Percentiles rank a stretch among this genome's conserved stretches.
Evolutionary conservation across 2,888 invertebrate species (phyloP).

Genomic region (Volucella inflata): DNA sequence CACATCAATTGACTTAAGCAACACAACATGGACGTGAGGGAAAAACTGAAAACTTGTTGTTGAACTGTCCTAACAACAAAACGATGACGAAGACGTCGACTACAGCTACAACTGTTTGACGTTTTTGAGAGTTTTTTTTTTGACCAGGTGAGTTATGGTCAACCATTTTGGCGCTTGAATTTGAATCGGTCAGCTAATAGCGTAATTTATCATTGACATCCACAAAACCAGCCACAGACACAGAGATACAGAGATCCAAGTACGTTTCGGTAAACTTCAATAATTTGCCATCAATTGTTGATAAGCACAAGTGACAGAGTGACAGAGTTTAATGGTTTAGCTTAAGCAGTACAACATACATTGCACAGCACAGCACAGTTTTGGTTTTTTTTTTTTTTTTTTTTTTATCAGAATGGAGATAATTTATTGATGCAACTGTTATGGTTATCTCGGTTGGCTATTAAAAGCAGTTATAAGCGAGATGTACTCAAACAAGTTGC

Average conservation of each 20-base stretch:
- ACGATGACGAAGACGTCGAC: too few relatives aligned
- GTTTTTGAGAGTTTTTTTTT: conserved; percentile 24
- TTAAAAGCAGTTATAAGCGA: conserved; percentile 27
- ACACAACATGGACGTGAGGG: conserved; percentile 9
- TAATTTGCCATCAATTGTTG: conserved; percentile 52
- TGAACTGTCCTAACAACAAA: too few relatives aligned
- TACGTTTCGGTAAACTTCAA: conserved; percentile 37
- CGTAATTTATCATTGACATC: conserved; percentile 52
- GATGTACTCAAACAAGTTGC: neutral
- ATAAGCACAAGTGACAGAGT: conserved; percentile 11
- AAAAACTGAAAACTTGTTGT: conserved; percentile 43
- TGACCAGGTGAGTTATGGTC: conserved; percentile 64
- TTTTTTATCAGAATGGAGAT: conserved; percentile 16
- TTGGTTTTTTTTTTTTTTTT: too few relatives aligned
- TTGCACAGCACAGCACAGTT: neutral
- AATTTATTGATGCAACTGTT: conserved; percentile 25
- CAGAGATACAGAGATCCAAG: neutral
- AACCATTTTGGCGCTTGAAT: conserved; percentile 48
- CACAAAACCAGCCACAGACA: neutral
- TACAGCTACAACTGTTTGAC: neutral
- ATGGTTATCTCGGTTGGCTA: neutral
- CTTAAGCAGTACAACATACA: conserved; percentile 10
- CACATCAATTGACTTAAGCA: neutral
- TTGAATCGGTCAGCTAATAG: conserved; percentile 62
- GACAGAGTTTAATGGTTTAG: conserved; percentile 40